These are phyloP conservation scores for Patagioenas fasciata DNA, from an alignment of 2,113 vertebrate genomes.

Conservation along the genomic window DNA sequence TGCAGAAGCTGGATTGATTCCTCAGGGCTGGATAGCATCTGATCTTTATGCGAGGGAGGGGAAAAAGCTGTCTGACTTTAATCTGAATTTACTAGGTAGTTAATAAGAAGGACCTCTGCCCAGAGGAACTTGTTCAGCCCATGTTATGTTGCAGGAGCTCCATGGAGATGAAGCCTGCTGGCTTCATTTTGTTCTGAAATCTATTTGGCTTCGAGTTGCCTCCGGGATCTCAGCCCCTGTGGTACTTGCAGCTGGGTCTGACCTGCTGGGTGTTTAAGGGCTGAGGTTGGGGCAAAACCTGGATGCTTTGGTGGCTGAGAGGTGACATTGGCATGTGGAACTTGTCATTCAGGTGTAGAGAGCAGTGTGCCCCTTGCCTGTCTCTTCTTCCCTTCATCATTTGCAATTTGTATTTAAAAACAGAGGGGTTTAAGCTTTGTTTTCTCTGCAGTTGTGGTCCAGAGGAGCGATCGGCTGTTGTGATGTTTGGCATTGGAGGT, in stretches of 20 bases:
- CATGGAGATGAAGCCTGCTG: constrained; percentile 51
- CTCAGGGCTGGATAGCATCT: not conserved
- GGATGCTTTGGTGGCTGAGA: not conserved
- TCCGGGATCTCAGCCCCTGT: not conserved
- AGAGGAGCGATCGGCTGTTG: not conserved
- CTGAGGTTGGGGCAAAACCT: not conserved
- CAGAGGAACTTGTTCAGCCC: not conserved
- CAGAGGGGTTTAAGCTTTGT: not conserved
- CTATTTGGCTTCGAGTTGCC: not conserved
- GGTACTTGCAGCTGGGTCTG: not conserved
- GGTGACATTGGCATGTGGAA: not conserved
- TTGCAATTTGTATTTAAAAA: not conserved
- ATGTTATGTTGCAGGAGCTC: constrained; percentile 49
- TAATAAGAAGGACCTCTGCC: not conserved
- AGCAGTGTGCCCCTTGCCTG: not conserved
- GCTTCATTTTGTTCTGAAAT: constrained; percentile 19
- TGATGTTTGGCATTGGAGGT: not conserved
- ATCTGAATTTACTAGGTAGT: constrained; percentile 35
- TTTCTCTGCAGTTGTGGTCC: not conserved
- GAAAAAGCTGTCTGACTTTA: not conserved
- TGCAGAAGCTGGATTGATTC: not conserved
- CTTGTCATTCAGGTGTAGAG: not conserved
- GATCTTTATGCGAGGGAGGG: not conserved
- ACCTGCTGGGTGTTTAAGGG: not conserved
- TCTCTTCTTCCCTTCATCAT: not conserved